Evolutionary conservation across 1,140 invertebrate genomes (phyloP).

Genomic region (Phortica variegata): DNA sequence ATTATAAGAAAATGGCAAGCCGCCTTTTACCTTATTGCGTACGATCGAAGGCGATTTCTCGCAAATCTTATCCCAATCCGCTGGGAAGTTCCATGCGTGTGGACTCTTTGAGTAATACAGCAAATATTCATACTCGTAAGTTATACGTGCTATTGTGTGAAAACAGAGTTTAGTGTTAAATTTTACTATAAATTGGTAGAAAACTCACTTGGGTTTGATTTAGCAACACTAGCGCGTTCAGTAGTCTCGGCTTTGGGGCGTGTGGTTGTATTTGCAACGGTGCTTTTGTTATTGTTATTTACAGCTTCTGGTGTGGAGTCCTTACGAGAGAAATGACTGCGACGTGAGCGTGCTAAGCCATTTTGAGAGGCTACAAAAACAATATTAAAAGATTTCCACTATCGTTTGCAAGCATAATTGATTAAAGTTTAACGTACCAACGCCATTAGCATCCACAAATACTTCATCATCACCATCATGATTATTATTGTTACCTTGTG

Average conservation of each 20-base stretch:
- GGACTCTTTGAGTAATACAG: conserved; percentile 52
- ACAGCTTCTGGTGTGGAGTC: conserved; percentile 47
- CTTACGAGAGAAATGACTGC: conserved; percentile 56
- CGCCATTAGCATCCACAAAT: conserved; percentile 34
- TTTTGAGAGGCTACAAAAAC: conserved; percentile 28
- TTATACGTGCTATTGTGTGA: conserved; percentile 27
- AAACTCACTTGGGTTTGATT: conserved; percentile 35
- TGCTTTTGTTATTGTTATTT: conserved; percentile 2
- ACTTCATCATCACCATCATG: conserved; percentile 53
- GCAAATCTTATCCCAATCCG: conserved; percentile 46
- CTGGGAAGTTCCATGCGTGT: conserved; percentile 46
- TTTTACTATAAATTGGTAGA: no score
- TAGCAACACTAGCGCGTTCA: conserved; percentile 20
- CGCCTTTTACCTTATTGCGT: conserved; percentile 57
- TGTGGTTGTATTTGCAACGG: conserved; percentile 12
- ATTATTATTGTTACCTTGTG: conserved; percentile 28
- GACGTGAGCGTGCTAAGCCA: conserved; percentile 49
- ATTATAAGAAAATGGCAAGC: no score
- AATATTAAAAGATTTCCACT: background rate
- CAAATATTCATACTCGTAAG: conserved; percentile 51
- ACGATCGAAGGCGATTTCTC: conserved; percentile 45
- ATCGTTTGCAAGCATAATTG: no score
- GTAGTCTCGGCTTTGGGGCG: conserved; percentile 31
- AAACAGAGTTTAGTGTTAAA: background rate
- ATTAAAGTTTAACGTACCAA: conserved; percentile 1